phyloP scores from a whole-genome alignment of 2,888 invertebrate species.

The Cynaeus angustus region DNA sequence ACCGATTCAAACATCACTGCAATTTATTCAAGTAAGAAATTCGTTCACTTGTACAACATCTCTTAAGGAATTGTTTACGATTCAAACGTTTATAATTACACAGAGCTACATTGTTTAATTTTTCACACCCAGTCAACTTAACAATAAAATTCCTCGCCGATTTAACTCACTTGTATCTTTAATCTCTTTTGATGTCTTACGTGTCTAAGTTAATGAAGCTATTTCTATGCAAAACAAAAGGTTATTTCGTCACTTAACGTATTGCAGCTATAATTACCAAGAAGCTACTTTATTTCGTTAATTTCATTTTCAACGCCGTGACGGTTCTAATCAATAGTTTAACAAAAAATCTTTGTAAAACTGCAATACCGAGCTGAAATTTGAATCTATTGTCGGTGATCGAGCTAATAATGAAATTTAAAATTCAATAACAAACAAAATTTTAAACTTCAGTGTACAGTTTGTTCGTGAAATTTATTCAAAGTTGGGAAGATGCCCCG shows the following conservation, averaged over 20 bases:
- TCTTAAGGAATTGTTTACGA: no score
- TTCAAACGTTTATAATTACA: no score
- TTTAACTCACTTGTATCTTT: neutral
- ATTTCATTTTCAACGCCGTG: neutral
- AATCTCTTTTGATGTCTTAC: conserved; percentile 40
- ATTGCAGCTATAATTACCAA: conserved; percentile 22
- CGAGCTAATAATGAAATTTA: neutral
- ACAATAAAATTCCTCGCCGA: no score
- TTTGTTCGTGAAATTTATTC: neutral
- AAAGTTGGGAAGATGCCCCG: conserved; percentile 1
- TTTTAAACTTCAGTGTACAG: neutral
- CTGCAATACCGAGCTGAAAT: no score
- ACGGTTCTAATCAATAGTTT: no score
- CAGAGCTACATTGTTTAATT: no score
- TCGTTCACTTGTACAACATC: no score
- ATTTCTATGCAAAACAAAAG: conserved; percentile 41
- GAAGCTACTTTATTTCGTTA: conserved; percentile 6
- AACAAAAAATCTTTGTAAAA: no score
- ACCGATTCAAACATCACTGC: no score
- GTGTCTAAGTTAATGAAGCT: conserved; percentile 40
- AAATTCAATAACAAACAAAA: conserved; percentile 7
- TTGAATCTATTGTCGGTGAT: no score
- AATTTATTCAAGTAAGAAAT: no score
- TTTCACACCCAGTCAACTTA: no score
- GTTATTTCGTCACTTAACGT: conserved; percentile 28